Conservation (phyloP, 1,140 invertebrate species). For the Mya arenaria region DNA sequence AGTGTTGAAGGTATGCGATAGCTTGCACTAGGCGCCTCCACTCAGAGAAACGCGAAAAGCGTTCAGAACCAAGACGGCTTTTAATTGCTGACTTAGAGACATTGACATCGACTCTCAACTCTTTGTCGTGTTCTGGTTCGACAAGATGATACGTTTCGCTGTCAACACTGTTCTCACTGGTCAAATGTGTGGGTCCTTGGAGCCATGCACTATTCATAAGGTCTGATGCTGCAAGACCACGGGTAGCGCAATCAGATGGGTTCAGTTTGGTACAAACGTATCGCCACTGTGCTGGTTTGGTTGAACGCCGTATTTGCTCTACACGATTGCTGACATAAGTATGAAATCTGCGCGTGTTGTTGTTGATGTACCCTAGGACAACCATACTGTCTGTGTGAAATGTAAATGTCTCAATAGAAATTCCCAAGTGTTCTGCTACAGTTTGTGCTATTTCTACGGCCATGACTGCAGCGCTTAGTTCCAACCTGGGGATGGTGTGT, state of each 20-base stretch:
- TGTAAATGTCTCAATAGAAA: conserved; percentile 12
- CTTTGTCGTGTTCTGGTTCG: conserved; percentile 25
- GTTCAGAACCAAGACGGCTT: not conserved
- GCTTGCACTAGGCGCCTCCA: conserved; percentile 14
- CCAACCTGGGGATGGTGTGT: not conserved
- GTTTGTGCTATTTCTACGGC: conserved; percentile 33
- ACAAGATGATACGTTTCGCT: not conserved
- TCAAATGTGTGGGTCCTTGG: conserved; percentile 5
- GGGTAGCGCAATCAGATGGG: conserved; percentile 53
- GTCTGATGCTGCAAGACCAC: not conserved
- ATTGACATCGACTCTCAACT: not conserved
- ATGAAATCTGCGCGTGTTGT: conserved; percentile 50
- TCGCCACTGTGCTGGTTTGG: conserved; percentile 35
- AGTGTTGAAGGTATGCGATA: not conserved
- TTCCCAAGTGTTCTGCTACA: conserved; percentile 16
- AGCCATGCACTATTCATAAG: conserved; percentile 22
- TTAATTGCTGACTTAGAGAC: not conserved
- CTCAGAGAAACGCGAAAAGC: conserved; percentile 23
- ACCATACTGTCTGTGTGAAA: conserved; percentile 53
- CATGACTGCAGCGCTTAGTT: conserved; percentile 50
- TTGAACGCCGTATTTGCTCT: conserved; percentile 8
- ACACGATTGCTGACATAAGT: conserved; percentile 57
- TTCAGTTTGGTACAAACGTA: conserved; percentile 50
- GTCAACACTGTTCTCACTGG: no score
- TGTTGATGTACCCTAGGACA: conserved; percentile 52